These are phyloP conservation scores for Lacanobia oleracea DNA, from an alignment of 2,888 invertebrate genomes.

Conservation along the genomic window DNA sequence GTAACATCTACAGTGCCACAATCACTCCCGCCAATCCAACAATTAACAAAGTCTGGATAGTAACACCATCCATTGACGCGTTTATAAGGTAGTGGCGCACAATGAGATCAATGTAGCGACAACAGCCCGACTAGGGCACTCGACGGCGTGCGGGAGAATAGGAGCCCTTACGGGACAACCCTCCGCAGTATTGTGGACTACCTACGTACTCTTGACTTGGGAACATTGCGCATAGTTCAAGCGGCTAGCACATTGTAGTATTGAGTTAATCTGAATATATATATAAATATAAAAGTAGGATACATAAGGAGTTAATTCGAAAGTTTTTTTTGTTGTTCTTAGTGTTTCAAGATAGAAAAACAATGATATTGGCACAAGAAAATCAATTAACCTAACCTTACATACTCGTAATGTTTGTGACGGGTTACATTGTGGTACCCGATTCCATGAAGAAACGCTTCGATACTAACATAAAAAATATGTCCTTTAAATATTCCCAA, in stretches of 20 bases:
- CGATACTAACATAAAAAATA: not conserved
- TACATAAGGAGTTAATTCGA: not conserved
- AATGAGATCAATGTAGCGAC: constrained; percentile 44
- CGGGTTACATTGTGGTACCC: not conserved
- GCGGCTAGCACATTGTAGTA: not conserved
- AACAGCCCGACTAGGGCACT: constrained; percentile 21
- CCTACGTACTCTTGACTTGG: constrained; percentile 3
- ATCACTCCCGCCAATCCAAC: constrained; percentile 10
- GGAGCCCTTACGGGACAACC: constrained; percentile 13
- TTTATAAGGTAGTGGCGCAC: constrained; percentile 19
- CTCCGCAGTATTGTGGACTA: constrained; percentile 43
- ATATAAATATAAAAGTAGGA: not conserved
- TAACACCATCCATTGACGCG: constrained; percentile 9
- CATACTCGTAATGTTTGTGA: not conserved
- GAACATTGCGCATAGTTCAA: constrained; percentile 6
- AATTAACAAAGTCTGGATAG: constrained; percentile 16
- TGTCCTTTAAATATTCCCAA: not conserved
- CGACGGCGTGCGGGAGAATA: constrained; percentile 2
- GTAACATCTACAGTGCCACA: not conserved
- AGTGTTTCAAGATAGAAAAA: not conserved
- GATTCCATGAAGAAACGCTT: not conserved
- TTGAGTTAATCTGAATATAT: not conserved
- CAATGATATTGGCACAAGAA: not conserved
- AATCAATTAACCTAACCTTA: not conserved
- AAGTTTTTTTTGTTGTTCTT: not conserved